These are phyloP conservation scores for Epinotia brunnichana DNA, from an alignment of 2,888 invertebrate genomes.

Conservation along the genomic window DNA sequence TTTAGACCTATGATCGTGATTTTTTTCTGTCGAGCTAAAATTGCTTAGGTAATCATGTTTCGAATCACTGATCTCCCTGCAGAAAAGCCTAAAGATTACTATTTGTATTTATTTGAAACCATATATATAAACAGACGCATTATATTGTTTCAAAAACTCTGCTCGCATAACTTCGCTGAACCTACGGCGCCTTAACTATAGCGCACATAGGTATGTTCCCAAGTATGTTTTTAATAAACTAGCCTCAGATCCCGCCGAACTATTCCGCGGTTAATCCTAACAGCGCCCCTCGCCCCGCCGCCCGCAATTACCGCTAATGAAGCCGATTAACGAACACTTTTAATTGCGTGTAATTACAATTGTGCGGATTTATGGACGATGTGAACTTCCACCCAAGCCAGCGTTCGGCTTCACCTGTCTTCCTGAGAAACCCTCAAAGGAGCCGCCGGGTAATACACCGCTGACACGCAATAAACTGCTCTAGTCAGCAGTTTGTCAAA, in stretches of 20 bases:
- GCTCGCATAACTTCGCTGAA: too few relatives aligned
- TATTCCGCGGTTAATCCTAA: conserved; percentile 17
- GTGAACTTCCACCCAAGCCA: conserved; percentile 15
- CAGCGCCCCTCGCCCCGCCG: not conserved
- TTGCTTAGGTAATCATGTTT: too few relatives aligned
- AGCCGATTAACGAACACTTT: conserved; percentile 6
- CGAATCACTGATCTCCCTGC: too few relatives aligned
- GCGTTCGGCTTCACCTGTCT: conserved; percentile 12
- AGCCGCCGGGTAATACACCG: not conserved
- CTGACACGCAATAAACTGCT: not conserved
- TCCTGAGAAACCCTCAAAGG: conserved; percentile 24
- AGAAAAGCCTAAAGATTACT: too few relatives aligned
- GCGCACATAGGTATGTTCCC: not conserved
- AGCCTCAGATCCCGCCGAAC: conserved; percentile 22
- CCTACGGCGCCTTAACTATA: too few relatives aligned
- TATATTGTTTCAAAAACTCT: too few relatives aligned
- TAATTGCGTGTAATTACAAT: conserved; percentile 33
- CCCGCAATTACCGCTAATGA: conserved; percentile 25
- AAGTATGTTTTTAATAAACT: not conserved
- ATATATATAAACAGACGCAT: too few relatives aligned
- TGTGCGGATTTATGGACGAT: conserved; percentile 35
- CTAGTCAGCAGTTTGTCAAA: too few relatives aligned
- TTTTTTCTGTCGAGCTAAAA: too few relatives aligned
- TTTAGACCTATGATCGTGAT: too few relatives aligned
- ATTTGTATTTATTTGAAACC: too few relatives aligned